Percentiles rank a stretch among this genome's conserved stretches.
Evolutionary conservation across 2,888 invertebrate genomes (phyloP).

Genomic region (Cecidostiba fungosa): DNA sequence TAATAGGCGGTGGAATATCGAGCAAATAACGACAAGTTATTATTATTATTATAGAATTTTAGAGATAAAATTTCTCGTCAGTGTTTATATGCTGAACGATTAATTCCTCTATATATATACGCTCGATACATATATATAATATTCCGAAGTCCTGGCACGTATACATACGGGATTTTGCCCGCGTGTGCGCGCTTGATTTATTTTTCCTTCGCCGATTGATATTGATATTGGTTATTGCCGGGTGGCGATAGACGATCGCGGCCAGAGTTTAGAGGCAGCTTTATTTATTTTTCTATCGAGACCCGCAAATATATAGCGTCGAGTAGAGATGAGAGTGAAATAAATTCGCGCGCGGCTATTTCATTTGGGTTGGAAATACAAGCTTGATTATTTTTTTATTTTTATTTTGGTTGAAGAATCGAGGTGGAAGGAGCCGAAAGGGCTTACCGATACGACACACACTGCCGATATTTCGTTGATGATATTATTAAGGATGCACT

Average conservation of each 20-base stretch:
- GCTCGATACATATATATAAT: not conserved
- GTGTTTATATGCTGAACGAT: not conserved
- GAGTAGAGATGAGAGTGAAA: not conserved
- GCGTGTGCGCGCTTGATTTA: slow-evolving; percentile 45
- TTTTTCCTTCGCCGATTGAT: slow-evolving; percentile 54
- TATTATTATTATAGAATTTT: no score
- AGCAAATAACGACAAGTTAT: no score
- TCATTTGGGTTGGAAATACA: not conserved
- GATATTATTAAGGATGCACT: no score
- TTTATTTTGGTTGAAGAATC: not conserved
- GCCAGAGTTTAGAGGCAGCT: not conserved
- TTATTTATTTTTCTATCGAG: slow-evolving; percentile 3
- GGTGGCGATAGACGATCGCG: slow-evolving; percentile 18
- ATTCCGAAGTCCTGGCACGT: slow-evolving; percentile 31
- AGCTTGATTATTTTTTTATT: slow-evolving; percentile 21
- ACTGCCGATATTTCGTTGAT: no score
- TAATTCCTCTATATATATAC: slow-evolving; percentile 1
- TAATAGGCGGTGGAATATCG: no score
- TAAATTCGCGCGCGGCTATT: slow-evolving; percentile 2
- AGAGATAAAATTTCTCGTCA: no score
- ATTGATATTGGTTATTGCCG: slow-evolving; percentile 51
- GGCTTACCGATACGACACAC: no score
- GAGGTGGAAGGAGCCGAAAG: no score
- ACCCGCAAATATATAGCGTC: not conserved
- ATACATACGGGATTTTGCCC: slow-evolving; percentile 17